Percentiles rank a stretch among this genome's conserved stretches.
phyloP scores from a whole-genome alignment of 2,888 invertebrate genomes.

The Epicampocera succincta region DNA sequence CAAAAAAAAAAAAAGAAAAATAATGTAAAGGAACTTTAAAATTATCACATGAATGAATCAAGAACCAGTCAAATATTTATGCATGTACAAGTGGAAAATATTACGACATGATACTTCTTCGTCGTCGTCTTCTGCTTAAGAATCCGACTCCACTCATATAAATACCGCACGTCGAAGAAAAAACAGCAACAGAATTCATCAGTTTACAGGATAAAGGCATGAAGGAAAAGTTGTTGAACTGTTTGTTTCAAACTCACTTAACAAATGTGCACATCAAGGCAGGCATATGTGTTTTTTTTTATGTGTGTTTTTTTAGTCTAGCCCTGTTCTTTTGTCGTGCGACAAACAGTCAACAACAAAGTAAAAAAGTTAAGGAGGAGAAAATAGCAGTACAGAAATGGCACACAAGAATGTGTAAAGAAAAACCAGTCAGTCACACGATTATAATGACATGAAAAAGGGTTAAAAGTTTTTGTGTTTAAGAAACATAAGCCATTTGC shows the following conservation, averaged over 20 bases:
- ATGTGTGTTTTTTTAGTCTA: constrained; percentile 17
- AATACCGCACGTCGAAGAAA: not conserved
- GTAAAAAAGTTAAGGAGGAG: constrained; percentile 35
- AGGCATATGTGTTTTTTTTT: constrained; percentile 45
- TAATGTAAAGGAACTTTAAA: constrained; percentile 16
- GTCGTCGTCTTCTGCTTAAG: not conserved
- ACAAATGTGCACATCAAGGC: constrained; percentile 47
- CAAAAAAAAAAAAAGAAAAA: not conserved
- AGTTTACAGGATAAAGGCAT: constrained; percentile 26
- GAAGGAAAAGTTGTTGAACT: constrained; percentile 61
- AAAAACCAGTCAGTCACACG: constrained; percentile 61
- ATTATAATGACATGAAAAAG: constrained; percentile 61
- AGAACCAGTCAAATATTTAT: constrained; percentile 17
- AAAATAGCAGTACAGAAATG: not conserved
- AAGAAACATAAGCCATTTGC: constrained; percentile 32
- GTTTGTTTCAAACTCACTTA: constrained; percentile 65
- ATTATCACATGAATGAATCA: constrained; percentile 46
- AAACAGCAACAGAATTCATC: not conserved
- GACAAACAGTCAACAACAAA: constrained; percentile 34
- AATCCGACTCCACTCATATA: constrained; percentile 24
- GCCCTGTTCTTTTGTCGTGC: constrained; percentile 54
- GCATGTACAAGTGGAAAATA: constrained; percentile 52
- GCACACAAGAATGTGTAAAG: constrained; percentile 15
- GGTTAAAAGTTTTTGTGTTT: constrained; percentile 30
- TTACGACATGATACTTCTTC: constrained; percentile 35